Base-by-base conservation (phyloP, 1,140 invertebrate species). In the Cyclina sinensis region DNA sequence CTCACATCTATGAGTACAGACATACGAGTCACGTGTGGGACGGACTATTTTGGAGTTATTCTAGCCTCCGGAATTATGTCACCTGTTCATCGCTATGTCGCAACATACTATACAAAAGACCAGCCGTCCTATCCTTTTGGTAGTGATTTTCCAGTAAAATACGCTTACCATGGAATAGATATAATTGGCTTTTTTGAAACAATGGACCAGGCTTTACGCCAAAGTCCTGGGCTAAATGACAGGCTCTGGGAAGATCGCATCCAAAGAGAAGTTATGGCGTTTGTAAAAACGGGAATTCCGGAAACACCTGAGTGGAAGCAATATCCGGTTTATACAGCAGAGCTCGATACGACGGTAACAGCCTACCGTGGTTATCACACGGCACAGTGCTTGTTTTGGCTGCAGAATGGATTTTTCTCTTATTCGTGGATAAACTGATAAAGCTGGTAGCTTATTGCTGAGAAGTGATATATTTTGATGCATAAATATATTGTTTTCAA, bases 151-250 rank as follows among this genome's bases (percentile, higher is more conserved):
- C 59, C 82, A 24, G 18, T 86, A 18, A 78, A 32, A 32, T 91
- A 90, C 59, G 70, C 90, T 2, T 92, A 90, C 82, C 82, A 91
- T 39, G 86, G 88, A 18, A 90, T 91, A 59, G 92, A 91, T 57
- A 54, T 90, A 11, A 48, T 87, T 24, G 91, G 78, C 5, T 92
- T 91, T 70, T 92, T 91, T 57, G 70, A 74, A 5, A 79, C 74
- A 21, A 85, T 92, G 46, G 21, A 48, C 1, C 35, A 83, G 0
- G 24, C 76, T 9, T 74, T 82, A 0, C 84, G 74, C 54, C 18
- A n/a, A 14, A 68, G 39, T 2, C 24, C 51, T 37, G 59, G 79
- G 21, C 4, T 7, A 18, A 30, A 0, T 18, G 91, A 91, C 65
- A 35, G 2, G 18, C 18, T 24, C 7, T 86, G 73, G 73, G 24